These are phyloP conservation scores for Drosophila falleni DNA, from an alignment of 2,888 invertebrate genomes.

Conservation along the genomic window DNA sequence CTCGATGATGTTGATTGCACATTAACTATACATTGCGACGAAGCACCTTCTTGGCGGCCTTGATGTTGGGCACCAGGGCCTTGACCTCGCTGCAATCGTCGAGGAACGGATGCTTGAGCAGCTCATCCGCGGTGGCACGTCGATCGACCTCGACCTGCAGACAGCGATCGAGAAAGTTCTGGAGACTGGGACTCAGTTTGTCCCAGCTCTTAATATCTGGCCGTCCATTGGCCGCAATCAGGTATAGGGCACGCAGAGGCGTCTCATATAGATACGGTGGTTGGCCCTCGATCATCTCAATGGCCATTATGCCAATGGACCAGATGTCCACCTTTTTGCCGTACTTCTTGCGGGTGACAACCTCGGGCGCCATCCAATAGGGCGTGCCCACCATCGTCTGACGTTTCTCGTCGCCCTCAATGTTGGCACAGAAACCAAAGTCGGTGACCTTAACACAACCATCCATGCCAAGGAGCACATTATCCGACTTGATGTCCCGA, in stretches of 20 bases:
- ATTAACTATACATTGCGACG: slow-evolving; percentile 83
- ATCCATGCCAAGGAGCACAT: slow-evolving; percentile 96
- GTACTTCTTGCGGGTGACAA: slow-evolving; percentile 96
- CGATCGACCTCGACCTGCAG: slow-evolving; percentile 95
- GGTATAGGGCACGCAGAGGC: slow-evolving; percentile 95
- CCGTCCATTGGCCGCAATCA: slow-evolving; percentile 97
- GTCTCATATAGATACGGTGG: slow-evolving; percentile 98
- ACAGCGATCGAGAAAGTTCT: slow-evolving; percentile 94
- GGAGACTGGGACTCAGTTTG: slow-evolving; percentile 91
- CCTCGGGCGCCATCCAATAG: slow-evolving; percentile 99
- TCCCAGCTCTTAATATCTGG: slow-evolving; percentile 95
- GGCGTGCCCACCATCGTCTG: slow-evolving; percentile 99
- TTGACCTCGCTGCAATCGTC: slow-evolving; percentile 93
- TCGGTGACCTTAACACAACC: slow-evolving; percentile 97
- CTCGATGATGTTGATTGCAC: slow-evolving; percentile 75
- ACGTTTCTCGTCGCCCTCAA: slow-evolving; percentile 96
- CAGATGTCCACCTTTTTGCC: slow-evolving; percentile 97
- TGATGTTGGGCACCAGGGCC: slow-evolving; percentile 94
- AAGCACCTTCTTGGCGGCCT: slow-evolving; percentile 94
- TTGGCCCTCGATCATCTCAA: slow-evolving; percentile 97
- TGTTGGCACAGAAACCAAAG: slow-evolving; percentile 99
- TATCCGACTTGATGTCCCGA: slow-evolving; percentile 99
- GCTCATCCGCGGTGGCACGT: slow-evolving; percentile 93
- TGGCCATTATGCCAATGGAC: slow-evolving; percentile 99
- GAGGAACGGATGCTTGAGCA: slow-evolving; percentile 96